A percentile compares a stretch with the other conserved stretches of the same genome.
These are phyloP conservation scores for Nothoprocta pentlandii DNA, from an alignment of 2,113 vertebrate genomes.

Conservation along the genomic window DNA sequence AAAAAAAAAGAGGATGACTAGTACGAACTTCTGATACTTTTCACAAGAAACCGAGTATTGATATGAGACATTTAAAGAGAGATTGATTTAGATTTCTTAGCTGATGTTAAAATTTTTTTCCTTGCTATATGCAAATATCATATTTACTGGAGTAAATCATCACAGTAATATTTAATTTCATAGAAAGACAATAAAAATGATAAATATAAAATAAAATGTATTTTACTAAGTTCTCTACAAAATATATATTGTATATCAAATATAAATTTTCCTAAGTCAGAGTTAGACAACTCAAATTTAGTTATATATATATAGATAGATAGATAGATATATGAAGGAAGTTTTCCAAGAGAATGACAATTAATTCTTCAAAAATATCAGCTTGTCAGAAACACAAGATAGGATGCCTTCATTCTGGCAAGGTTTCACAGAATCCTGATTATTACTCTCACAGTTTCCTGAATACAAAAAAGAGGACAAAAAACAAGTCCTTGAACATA, in stretches of 20 bases:
- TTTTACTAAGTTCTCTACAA: background rate
- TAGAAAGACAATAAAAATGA: background rate
- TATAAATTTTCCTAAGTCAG: background rate
- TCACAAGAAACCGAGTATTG: background rate
- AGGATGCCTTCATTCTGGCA: background rate
- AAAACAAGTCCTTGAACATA: background rate
- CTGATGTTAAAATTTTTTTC: background rate
- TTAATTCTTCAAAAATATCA: background rate
- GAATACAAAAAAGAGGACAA: background rate
- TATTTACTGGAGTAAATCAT: background rate
- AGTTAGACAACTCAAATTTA: background rate
- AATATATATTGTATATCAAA: background rate
- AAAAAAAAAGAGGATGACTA: background rate
- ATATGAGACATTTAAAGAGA: background rate
- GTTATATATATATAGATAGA: background rate
- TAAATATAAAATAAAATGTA: background rate
- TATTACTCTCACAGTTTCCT: background rate
- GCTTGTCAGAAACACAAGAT: background rate
- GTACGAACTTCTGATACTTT: background rate
- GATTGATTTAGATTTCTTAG: background rate
- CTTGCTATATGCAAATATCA: background rate
- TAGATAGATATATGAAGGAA: background rate
- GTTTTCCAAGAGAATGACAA: background rate
- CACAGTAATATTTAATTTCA: background rate
- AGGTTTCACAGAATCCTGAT: background rate